Conservation (phyloP, 2,888 invertebrate genomes). For the Heliconius ismenius region DNA sequence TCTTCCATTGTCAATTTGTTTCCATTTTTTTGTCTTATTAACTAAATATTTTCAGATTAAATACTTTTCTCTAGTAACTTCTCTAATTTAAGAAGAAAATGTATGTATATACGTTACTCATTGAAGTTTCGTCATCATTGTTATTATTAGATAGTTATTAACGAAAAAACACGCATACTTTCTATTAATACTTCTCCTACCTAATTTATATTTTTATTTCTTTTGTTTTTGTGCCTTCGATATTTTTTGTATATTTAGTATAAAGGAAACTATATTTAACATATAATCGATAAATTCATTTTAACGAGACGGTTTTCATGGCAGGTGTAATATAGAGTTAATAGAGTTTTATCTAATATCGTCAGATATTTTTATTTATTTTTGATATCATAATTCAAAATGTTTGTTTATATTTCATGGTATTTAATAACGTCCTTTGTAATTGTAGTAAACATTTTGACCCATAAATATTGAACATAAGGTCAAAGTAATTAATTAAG, state of each 20-base stretch:
- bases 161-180: not conserved
- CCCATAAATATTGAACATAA: constrained; percentile 15
- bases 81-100: not conserved
- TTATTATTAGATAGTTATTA: not conserved
- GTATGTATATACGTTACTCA: not conserved
- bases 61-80: not conserved
- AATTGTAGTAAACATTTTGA: constrained; percentile 15
- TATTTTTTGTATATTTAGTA: no score
- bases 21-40: not conserved
- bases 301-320: no score
- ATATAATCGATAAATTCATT: no score
- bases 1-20: not conserved
- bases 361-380: no score
- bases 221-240: not conserved
- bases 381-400: not conserved
- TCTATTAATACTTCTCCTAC: not conserved
- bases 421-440: not conserved
- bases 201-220: not conserved
- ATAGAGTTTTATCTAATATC: no score
- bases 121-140: not conserved
- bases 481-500: constrained; percentile 30
- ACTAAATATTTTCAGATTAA: not conserved
- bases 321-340: no score
- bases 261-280: no score
- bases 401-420: not conserved